Base-by-base conservation (phyloP, 2,888 invertebrate species). In the Osedax frankpressi region DNA sequence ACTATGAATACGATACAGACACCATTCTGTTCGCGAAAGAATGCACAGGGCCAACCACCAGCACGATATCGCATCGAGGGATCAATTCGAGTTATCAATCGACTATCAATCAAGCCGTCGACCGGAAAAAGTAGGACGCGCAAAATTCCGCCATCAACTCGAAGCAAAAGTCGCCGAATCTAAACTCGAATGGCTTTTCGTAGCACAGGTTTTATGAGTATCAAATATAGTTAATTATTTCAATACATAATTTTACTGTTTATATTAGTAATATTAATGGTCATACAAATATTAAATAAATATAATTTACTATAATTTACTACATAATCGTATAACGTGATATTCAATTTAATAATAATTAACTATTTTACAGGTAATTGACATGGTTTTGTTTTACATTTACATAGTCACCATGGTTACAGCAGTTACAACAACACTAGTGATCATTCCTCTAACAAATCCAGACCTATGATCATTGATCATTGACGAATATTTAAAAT, bases 151-250 rank as follows among this genome's bases (percentile, higher is more conserved):
- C 11, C 6, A 44, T 6, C 11, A 44, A 44, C 44, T 44, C 6
- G 44, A 44, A 44, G 44, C 29, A 14, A 26, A 14, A 11, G 74
- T 44, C 26, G 26, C 74, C 1, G 76, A 77, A 29, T 73, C 73
- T n/a, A 69, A 72, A 11, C 62, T 77, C n/a, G 77, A 77, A 71
- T 77, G 77, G 77, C 76, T 71, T 67, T 77, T 77, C 70, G 77
- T 77, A 2, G 77, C 77, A 1, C 74, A 78, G 27, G 74, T 76
- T 1, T 26, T 6, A 44, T 11, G 19, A 44, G 44, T 44, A 44
- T n/a, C n/a, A n/a, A n/a, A n/a, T n/a, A n/a, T n/a, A n/a, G n/a
- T n/a, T n/a, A n/a, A n/a, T n/a, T n/a, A n/a, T n/a, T n/a, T n/a
- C n/a, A n/a, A n/a, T n/a, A n/a, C n/a, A n/a, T n/a, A n/a, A n/a